Percentiles rank a stretch among this genome's conserved stretches.
These are phyloP conservation scores for Tetragonula clypearis DNA, from an alignment of 1,140 invertebrate species.

Conservation along the genomic window DNA sequence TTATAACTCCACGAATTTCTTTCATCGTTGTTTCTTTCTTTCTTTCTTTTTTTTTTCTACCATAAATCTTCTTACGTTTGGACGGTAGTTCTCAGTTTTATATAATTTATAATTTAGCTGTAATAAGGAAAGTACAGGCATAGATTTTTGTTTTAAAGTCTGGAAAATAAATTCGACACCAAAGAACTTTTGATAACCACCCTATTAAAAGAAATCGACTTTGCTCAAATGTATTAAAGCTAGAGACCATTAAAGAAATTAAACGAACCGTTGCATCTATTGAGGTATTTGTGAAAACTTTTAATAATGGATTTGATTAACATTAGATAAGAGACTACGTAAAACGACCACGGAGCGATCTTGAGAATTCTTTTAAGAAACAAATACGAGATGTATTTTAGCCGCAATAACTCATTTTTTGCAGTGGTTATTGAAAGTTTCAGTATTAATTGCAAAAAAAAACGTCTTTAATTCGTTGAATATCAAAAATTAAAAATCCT, in stretches of 20 bases:
- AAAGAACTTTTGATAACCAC: conserved; percentile 2
- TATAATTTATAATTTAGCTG: background rate
- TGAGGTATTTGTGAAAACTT: conserved; percentile 9
- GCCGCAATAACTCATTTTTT: background rate
- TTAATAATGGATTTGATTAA: conserved; percentile 9
- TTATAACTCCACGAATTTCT: background rate
- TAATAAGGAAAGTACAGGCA: background rate
- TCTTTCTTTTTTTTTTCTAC: background rate
- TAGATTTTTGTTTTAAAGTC: background rate
- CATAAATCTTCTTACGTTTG: background rate
- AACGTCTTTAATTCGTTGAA: too few species aligned
- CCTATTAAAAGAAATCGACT: conserved; percentile 18
- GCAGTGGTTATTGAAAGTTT: background rate
- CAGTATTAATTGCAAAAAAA: background rate
- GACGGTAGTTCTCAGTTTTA: background rate
- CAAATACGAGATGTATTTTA: background rate
- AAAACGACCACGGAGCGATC: background rate
- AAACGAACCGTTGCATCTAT: background rate
- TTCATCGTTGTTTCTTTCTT: background rate
- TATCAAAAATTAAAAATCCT: background rate
- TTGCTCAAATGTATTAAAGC: conserved; percentile 14
- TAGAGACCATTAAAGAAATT: conserved; percentile 23
- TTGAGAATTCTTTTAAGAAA: background rate
- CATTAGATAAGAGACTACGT: background rate
- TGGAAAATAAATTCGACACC: conserved; percentile 1